Evolutionary conservation across 2,888 invertebrate genomes (phyloP).

Genomic region (Gymnosoma rotundatum): DNA sequence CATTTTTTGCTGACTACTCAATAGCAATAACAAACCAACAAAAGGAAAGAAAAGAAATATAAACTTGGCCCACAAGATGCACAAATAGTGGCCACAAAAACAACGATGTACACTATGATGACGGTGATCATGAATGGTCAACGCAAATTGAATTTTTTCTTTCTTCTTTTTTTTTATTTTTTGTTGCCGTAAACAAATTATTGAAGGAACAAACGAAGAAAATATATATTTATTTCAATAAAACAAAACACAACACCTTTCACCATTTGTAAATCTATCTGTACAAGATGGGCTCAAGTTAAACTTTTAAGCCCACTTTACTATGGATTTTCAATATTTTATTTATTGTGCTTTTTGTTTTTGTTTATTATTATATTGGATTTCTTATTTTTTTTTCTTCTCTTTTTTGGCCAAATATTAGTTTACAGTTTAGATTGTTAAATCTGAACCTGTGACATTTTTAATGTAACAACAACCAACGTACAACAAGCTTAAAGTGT

Average conservation of each 20-base stretch:
- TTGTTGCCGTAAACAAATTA: slow-evolving; percentile 46
- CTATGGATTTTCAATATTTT: slow-evolving; percentile 24
- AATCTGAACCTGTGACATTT: slow-evolving; percentile 69
- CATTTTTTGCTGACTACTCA: slow-evolving; percentile 6
- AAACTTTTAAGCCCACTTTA: slow-evolving; percentile 52
- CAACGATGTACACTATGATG: slow-evolving; percentile 1
- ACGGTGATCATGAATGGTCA: slow-evolving; percentile 58
- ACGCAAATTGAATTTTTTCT: slow-evolving; percentile 45
- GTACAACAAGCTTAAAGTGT: slow-evolving; percentile 34
- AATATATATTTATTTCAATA: slow-evolving; percentile 27
- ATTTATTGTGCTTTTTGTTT: slow-evolving; percentile 15
- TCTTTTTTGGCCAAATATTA: slow-evolving; percentile 54
- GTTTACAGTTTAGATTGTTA: slow-evolving; percentile 42
- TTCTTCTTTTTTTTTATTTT: background rate
- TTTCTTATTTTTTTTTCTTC: slow-evolving; percentile 15
- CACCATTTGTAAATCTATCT: slow-evolving; percentile 59
- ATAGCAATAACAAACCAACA: too few species aligned
- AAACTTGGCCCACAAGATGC: slow-evolving; percentile 47
- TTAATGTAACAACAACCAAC: slow-evolving; percentile 36
- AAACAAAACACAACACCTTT: slow-evolving; percentile 56
- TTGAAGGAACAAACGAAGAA: slow-evolving; percentile 46
- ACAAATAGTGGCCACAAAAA: slow-evolving; percentile 13
- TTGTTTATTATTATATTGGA: slow-evolving; percentile 17
- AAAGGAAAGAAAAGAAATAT: slow-evolving; percentile 2
- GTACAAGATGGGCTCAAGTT: slow-evolving; percentile 48